Percentiles rank a stretch among this genome's conserved stretches.
phyloP scores from a whole-genome alignment of 2,113 vertebrate genomes.

The Hippopotamus amphibius region DNA sequence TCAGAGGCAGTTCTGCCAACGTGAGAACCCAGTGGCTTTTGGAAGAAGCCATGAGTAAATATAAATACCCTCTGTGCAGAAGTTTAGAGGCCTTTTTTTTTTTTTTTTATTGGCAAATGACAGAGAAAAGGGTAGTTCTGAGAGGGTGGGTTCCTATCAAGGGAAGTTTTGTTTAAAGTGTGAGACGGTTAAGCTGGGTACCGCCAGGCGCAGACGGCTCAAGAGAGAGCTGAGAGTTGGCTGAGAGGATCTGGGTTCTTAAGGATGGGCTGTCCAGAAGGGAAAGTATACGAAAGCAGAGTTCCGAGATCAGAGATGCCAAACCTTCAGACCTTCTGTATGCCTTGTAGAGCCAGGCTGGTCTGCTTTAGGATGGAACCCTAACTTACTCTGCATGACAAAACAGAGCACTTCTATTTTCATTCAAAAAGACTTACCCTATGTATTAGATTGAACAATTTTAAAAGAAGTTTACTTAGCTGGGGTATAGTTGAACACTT shows the following conservation, averaged over 20 bases:
- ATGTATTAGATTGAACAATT: background rate
- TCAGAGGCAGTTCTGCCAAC: background rate
- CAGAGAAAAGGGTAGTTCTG: rapidly evolving
- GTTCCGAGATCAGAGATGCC: rapidly evolving
- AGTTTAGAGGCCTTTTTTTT: background rate
- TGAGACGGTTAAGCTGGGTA: rapidly evolving
- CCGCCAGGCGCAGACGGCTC: rapidly evolving
- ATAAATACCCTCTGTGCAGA: rapidly evolving
- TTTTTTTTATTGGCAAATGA: background rate
- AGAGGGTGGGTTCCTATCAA: rapidly evolving
- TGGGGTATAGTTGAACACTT: background rate
- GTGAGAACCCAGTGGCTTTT: rapidly evolving
- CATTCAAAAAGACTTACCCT: background rate
- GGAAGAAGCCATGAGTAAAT: too few species aligned
- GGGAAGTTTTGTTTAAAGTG: too few species aligned
- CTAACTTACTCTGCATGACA: too few species aligned
- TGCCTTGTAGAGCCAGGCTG: rapidly evolving
- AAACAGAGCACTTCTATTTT: background rate
- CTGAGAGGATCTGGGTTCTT: rapidly evolving
- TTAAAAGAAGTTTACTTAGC: background rate
- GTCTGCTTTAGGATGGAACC: rapidly evolving
- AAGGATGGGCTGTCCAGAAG: too few species aligned
- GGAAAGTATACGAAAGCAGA: rapidly evolving
- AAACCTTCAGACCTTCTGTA: rapidly evolving
- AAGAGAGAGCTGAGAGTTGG: rapidly evolving